A percentile compares a stretch with the other conserved stretches of the same genome.
Evolutionary conservation across 2,888 invertebrate species (phyloP).

Genomic region (Bombylius major): DNA sequence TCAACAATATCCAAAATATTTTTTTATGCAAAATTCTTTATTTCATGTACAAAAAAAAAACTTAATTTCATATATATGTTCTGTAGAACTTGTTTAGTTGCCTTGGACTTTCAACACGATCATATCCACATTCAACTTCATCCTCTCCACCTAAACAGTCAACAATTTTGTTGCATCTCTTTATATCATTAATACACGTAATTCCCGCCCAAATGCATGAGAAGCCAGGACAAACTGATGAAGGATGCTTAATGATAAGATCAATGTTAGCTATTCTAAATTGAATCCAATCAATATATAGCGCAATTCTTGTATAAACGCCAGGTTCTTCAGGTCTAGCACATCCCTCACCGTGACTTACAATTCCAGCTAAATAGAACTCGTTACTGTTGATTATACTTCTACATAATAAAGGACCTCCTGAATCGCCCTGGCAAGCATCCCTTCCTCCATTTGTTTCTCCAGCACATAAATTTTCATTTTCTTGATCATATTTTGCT

Average conservation of each 20-base stretch:
- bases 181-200: slow-evolving; percentile 52
- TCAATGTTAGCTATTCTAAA: slow-evolving; percentile 22
- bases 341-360: slow-evolving; percentile 81
- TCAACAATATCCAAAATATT: too few relatives aligned
- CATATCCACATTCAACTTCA: slow-evolving; percentile 52
- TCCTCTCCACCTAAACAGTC: slow-evolving; percentile 74
- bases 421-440: slow-evolving; percentile 65
- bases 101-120: slow-evolving; percentile 14
- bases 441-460: slow-evolving; percentile 61
- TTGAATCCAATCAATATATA: slow-evolving; percentile 60
- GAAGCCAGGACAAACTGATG: slow-evolving; percentile 58
- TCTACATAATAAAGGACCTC: slow-evolving; percentile 71
- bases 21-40: too few relatives aligned
- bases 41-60: too few relatives aligned
- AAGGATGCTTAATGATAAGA: slow-evolving; percentile 38
- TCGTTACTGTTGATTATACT: slow-evolving; percentile 51
- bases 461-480: slow-evolving; percentile 67
- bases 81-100: too few relatives aligned
- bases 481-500: slow-evolving; percentile 48
- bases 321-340: slow-evolving; percentile 68
- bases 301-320: slow-evolving; percentile 65
- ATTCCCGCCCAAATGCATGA: slow-evolving; percentile 51
- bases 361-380: slow-evolving; percentile 73
- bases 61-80: too few relatives aligned
- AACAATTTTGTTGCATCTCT: slow-evolving; percentile 57